Base-by-base conservation (phyloP, 2,888 invertebrate genomes). In the Saturnia pavonia region DNA sequence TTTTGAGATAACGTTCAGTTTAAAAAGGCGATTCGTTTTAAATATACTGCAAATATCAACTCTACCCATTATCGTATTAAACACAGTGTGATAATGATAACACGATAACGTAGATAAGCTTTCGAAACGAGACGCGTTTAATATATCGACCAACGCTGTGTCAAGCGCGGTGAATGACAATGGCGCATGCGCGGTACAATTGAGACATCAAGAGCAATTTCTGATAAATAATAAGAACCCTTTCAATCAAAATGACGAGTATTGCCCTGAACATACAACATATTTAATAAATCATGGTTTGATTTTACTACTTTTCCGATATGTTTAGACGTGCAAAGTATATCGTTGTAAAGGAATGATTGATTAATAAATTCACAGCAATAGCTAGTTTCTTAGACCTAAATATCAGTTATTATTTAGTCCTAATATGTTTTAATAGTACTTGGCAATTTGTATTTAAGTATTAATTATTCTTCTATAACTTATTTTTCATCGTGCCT, bases 141-240 rank as follows among this genome's bases (percentile, higher is more conserved):
- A 71, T 86, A 86, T 86, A 86, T 86, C 86, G 86, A 86, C 85
- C 85, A 81, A 73, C 70, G 72, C 70, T 71, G 67, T 63, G 69
- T 76, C 79, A 78, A 81, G 83, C 82, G 78, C 82, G 78, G 76
- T 88, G 88, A 89, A 88, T 88, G 87, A 84, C 84, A 74, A 70
- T 45, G 69, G 75, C 85, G 84, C 89, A 87, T 88, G 89, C 89
- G 88, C 78, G 72, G 34, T 70, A 72, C 45, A 19, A 45, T 43
- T 69, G 69, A 45, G 72, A 70, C 74, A 73, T 75, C 72, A 60
- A 14, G 25, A 60, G 27, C 25, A 25, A 60, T 27, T 14, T 27
- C 19, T 51, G 43, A 54, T n/a, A 22, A 60, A 60, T 27, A 60
- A 60, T 14, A 14, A 12, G 0, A 27, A 11, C 57, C 25, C 25